phyloP scores from a whole-genome alignment of 2,797 vertebrate genomes.

The Amazonetta brasiliensis region DNA sequence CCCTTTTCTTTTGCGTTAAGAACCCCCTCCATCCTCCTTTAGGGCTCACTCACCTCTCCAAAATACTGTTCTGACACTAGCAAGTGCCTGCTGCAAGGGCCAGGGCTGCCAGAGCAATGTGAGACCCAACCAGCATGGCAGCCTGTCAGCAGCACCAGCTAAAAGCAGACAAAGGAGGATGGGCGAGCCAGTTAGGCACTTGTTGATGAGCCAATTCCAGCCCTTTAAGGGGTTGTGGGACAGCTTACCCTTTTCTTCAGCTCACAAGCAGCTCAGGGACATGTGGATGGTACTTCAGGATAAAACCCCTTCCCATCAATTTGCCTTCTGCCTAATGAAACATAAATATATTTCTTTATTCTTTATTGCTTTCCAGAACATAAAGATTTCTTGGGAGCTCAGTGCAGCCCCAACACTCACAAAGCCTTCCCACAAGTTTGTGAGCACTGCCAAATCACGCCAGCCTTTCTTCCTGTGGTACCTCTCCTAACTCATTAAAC shows the following conservation, averaged over 20 bases:
- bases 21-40: not conserved
- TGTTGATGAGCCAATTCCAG: not conserved
- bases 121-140: accelerated
- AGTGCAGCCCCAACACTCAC: not conserved
- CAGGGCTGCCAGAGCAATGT: not conserved
- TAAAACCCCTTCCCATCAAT: not conserved
- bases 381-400: not conserved
- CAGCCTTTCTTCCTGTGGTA: not conserved
- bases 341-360: not conserved
- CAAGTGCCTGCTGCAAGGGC: not conserved
- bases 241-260: not conserved
- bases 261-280: not conserved
- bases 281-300: not conserved
- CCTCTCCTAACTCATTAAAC: not conserved
- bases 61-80: not conserved
- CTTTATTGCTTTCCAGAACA: not conserved
- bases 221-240: not conserved
- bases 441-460: not conserved
- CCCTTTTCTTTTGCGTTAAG: not conserved
- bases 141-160: not conserved
- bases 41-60: not conserved
- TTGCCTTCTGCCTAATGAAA: not conserved
- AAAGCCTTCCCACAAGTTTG: not conserved
- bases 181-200: not conserved
- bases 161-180: too few relatives aligned